Percentiles rank a stretch among this genome's conserved stretches.
These are phyloP conservation scores for Aramus guarauna DNA, from an alignment of 2,113 vertebrate species.

Conservation along the genomic window DNA sequence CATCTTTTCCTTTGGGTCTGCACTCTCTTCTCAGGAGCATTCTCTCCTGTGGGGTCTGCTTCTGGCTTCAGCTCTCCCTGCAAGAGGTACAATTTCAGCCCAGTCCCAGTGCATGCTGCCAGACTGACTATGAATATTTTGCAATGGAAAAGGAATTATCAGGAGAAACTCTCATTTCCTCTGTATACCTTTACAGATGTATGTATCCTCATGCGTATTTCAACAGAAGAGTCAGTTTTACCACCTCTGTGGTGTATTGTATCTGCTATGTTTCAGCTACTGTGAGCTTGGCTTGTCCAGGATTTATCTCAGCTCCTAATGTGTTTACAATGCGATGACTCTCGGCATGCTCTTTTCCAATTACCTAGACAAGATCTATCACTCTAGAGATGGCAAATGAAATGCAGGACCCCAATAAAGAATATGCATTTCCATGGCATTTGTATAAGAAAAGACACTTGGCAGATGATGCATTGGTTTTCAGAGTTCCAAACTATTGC, in stretches of 20 bases:
- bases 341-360: background rate
- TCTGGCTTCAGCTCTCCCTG: background rate
- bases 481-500: background rate
- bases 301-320: constrained; percentile 4
- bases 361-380: background rate
- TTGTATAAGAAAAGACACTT: background rate
- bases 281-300: background rate
- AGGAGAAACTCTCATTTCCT: background rate
- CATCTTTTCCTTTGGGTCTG: background rate
- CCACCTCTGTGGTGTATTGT: background rate
- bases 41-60: background rate
- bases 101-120: background rate
- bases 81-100: background rate
- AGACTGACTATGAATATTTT: accelerated
- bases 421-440: background rate
- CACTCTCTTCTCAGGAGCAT: background rate
- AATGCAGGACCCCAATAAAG: background rate
- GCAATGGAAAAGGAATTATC: background rate
- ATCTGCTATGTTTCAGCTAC: background rate
- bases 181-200: background rate
- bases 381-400: background rate
- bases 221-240: background rate
- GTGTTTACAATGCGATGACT: background rate
- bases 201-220: background rate
- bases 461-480: background rate